Conservation (phyloP, 1,140 invertebrate species). For the Leucophenga varia region DNA sequence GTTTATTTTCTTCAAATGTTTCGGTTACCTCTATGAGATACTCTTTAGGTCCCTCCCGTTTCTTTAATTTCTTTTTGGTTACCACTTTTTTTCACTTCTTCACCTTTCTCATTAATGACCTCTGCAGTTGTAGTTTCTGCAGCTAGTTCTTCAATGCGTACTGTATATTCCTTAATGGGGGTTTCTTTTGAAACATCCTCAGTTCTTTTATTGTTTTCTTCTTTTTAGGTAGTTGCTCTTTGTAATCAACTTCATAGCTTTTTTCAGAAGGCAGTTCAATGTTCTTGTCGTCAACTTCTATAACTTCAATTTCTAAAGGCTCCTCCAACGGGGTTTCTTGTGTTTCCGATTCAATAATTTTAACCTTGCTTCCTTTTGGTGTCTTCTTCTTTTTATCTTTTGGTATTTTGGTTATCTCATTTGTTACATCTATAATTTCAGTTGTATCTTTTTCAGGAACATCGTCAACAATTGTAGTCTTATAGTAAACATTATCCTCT, state of each 20-base stretch:
- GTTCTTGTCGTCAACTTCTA: slow-evolving; percentile 24
- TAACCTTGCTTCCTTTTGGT: slow-evolving; percentile 42
- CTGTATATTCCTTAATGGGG: slow-evolving; percentile 26
- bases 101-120: slow-evolving; percentile 51
- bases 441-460: slow-evolving; percentile 4
- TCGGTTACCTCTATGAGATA: slow-evolving; percentile 44
- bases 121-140: slow-evolving; percentile 38
- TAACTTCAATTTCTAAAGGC: slow-evolving; percentile 12
- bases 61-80: slow-evolving; percentile 41
- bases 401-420: not conserved
- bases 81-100: slow-evolving; percentile 35
- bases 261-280: slow-evolving; percentile 3
- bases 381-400: slow-evolving; percentile 48
- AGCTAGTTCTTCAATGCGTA: slow-evolving; percentile 46
- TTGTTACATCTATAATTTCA: slow-evolving; percentile 11
- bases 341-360: slow-evolving; percentile 26
- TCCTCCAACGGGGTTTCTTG: not conserved
- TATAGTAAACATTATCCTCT: slow-evolving; percentile 18
- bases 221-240: slow-evolving; percentile 17
- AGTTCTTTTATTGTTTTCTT: slow-evolving; percentile 29
- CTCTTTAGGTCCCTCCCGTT: slow-evolving; percentile 33
- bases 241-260: slow-evolving; percentile 20
- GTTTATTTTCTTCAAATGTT: slow-evolving; percentile 50
- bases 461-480: slow-evolving; percentile 35
- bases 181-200: not conserved